Base-by-base conservation (phyloP, 2,113 vertebrate genomes). In the Brienomyrus brachyistius region DNA sequence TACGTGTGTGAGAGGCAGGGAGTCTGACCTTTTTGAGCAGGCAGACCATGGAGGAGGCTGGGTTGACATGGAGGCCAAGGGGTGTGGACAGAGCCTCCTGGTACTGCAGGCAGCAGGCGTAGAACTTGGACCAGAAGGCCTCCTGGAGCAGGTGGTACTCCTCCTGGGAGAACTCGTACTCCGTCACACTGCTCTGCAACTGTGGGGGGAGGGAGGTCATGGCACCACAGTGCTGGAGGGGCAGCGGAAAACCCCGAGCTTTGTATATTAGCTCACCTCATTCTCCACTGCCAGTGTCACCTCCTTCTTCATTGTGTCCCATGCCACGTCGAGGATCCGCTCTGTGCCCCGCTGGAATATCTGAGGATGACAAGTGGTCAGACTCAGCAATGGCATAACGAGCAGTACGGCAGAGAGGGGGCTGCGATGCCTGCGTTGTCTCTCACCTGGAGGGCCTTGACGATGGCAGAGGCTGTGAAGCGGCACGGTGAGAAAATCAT, bases 91-190 rank as follows among this genome's bases (percentile, higher is more conserved):
- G 95, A 0, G 95, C 96, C 92, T 99, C 98, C 91, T 99, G 98
- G 91, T 99, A 99, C 93, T 99, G 98, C 40, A 99, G 95, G 91
- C 97, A 98, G 91, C 98, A 99, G 89, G 97, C 97, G 2, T 99
- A 99, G 91, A 99, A 98, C 93, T 97, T 98, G 89, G 97, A 98
- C 98, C 98, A 99, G 94, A 98, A 98, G 91, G 98, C 98, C 92
- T 98, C 96, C 91, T 99, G 98, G 82, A 99, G 95, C 92, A 96
- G 97, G 7, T 97, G 97, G 84, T 98, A 99, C 89, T 98, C 97
- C 91, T 99, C 98, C 52, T 95, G 97, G 0, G 97, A 98, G 91
- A 98, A 97, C 94, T 99, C 98, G 0, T 97, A 98, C 89, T 99
- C 97, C 0, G 97, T 97, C 90, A 99, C 94, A 0, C 97, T 99